Percentiles rank a stretch among this genome's conserved stretches.
phyloP scores from a whole-genome alignment of 2,113 vertebrate genomes.

The Tetraodon nigroviridis region DNA sequence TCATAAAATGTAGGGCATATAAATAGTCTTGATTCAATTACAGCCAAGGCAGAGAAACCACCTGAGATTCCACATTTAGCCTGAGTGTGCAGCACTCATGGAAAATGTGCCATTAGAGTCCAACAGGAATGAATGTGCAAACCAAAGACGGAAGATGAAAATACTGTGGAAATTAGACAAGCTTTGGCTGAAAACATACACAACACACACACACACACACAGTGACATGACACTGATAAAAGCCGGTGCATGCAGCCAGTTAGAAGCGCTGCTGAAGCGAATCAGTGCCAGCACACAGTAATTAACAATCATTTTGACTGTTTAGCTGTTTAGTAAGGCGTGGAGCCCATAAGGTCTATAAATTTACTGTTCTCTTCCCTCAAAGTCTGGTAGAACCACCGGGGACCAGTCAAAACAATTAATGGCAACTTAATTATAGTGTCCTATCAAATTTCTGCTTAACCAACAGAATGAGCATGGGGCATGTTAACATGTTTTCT shows the following conservation, averaged over 20 bases:
- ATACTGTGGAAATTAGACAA: constrained; percentile 19
- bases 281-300: constrained; percentile 60
- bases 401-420: constrained; percentile 61
- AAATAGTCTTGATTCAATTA: constrained; percentile 65
- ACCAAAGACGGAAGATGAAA: constrained; percentile 21
- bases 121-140: constrained; percentile 21
- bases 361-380: constrained; percentile 49
- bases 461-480: constrained; percentile 40
- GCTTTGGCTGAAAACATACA: constrained; percentile 5
- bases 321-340: constrained; percentile 61
- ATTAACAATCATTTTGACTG: constrained; percentile 65
- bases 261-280: constrained; percentile 55
- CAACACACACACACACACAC: no score
- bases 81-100: constrained; percentile 8
- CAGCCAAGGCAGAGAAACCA: constrained; percentile 47
- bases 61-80: constrained; percentile 61
- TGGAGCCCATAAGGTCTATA: constrained; percentile 56
- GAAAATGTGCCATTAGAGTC: constrained; percentile 36
- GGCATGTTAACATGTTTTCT: constrained; percentile 3
- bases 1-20: constrained; percentile 60
- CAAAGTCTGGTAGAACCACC: constrained; percentile 43
- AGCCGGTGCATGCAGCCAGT: neutral
- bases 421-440: constrained; percentile 64
- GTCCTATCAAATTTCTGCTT: constrained; percentile 46
- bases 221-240: neutral